Conservation (phyloP, 2,797 vertebrate species). For the Poecilia wingei region DNA sequence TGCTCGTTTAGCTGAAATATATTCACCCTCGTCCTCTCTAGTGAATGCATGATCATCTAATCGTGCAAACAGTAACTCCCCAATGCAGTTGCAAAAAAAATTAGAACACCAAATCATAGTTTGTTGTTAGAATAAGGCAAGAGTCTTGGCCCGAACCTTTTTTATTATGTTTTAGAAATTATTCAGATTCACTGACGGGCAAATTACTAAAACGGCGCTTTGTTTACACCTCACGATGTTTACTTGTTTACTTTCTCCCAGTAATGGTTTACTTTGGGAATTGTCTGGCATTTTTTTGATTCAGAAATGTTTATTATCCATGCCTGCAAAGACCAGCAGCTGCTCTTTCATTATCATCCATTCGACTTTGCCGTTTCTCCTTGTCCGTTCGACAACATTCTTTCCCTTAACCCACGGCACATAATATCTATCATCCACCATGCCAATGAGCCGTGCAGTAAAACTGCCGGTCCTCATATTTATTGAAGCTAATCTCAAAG, state of each 20-base stretch:
- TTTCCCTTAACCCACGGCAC: conserved; percentile 56
- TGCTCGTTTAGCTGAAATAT: conserved; percentile 19
- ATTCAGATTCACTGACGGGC: conserved; percentile 28
- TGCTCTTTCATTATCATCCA: conserved; percentile 63
- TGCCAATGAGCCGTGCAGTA: conserved; percentile 68
- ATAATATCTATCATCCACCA: conserved; percentile 71
- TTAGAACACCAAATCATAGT: conserved; percentile 7
- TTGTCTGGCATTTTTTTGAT: conserved; percentile 20
- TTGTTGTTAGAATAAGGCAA: conserved; percentile 3
- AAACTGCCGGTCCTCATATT: conserved; percentile 64
- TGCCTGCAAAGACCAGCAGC: conserved; percentile 45
- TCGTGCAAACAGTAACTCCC: conserved; percentile 17
- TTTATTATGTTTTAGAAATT: conserved; percentile 8
- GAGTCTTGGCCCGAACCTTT: neutral
- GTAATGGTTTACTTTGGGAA: conserved; percentile 22
- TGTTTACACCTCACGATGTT: neutral
- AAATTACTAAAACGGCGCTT: conserved; percentile 25
- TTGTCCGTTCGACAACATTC: conserved; percentile 22
- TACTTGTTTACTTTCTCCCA: conserved; percentile 14
- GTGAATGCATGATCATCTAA: conserved; percentile 25
- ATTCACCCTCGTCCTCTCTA: conserved; percentile 24
- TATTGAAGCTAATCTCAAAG: conserved; percentile 63
- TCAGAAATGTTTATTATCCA: conserved; percentile 60
- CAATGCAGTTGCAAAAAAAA: neutral
- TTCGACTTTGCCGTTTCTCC: conserved; percentile 54